Conservation (phyloP, 2,797 vertebrate species). For the Takifugu rubripes region DNA sequence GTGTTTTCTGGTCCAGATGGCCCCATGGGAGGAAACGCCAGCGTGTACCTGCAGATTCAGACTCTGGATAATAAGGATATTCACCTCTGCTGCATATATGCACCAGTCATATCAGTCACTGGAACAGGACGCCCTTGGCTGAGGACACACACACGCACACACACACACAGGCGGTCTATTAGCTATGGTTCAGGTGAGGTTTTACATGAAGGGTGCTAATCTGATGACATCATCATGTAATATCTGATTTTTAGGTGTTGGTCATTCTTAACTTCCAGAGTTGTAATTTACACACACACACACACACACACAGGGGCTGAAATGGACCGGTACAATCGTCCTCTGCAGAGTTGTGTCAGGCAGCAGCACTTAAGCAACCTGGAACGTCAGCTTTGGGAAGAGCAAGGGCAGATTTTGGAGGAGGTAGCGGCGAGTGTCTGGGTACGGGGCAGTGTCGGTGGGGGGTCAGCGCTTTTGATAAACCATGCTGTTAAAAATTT, state of each 20-base stretch:
- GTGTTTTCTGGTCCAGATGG: constrained; percentile 39
- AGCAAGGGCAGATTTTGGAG: constrained; percentile 43
- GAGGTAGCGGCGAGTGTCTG: constrained; percentile 14
- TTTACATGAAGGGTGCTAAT: constrained; percentile 66
- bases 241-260: constrained; percentile 36
- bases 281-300: constrained; percentile 48
- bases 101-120: constrained; percentile 47
- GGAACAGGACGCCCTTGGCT: constrained; percentile 55
- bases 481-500: constrained; percentile 91
- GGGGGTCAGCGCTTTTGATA: constrained; percentile 82
- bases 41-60: constrained; percentile 57
- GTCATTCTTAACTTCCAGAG: constrained; percentile 50
- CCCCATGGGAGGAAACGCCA: constrained; percentile 61
- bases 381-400: constrained; percentile 39
- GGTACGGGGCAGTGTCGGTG: constrained; percentile 31
- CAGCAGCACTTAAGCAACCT: background rate
- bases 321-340: constrained; percentile 43
- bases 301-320: too few species aligned
- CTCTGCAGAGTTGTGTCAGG: constrained; percentile 36
- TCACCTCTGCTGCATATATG: constrained; percentile 38
- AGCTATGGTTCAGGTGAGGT: constrained; percentile 60
- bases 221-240: constrained; percentile 58
- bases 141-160: constrained; percentile 44
- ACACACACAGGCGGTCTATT: constrained; percentile 60
- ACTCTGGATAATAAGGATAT: constrained; percentile 69